A percentile compares a stretch with the other conserved stretches of the same genome.
phyloP scores from a whole-genome alignment of 2,888 invertebrate genomes.

The Drosophila merina region DNA sequence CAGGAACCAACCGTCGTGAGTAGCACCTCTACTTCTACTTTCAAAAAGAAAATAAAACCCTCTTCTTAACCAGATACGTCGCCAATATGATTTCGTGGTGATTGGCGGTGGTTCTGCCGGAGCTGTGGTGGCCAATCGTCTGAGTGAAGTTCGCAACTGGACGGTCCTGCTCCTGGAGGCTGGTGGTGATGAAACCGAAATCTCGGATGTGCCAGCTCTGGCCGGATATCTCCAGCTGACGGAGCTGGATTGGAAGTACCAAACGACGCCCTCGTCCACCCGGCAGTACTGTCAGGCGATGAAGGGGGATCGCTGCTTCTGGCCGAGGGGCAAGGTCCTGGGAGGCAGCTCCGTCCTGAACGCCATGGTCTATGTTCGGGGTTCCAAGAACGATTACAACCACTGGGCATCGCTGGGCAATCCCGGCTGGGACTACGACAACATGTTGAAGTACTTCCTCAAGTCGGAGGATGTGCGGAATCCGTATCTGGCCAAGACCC shows the following conservation, averaged over 20 bases:
- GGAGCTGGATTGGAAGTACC: constrained; percentile 96
- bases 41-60: no score
- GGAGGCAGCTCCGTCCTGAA: constrained; percentile 95
- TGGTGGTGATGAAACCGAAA: constrained; percentile 94
- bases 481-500: constrained; percentile 90
- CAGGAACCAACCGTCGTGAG: constrained; percentile 89
- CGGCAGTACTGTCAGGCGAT: constrained; percentile 94
- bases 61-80: constrained; percentile 86
- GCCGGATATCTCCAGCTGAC: constrained; percentile 93
- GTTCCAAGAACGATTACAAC: constrained; percentile 94
- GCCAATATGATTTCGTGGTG: constrained; percentile 93
- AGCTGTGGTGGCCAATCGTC: constrained; percentile 92
- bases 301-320: constrained; percentile 94
- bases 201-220: constrained; percentile 93
- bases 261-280: constrained; percentile 91
- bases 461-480: constrained; percentile 95
- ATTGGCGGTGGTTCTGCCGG: constrained; percentile 96
- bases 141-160: constrained; percentile 93
- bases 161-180: constrained; percentile 93
- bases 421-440: constrained; percentile 93
- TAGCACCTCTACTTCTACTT: constrained; percentile 58
- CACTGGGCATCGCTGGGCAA: constrained; percentile 93
- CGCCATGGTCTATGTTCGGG: constrained; percentile 96
- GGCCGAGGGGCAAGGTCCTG: constrained; percentile 96
- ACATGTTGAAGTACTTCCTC: constrained; percentile 92